These are phyloP conservation scores for Cirrhinus mrigala DNA, from an alignment of 2,797 vertebrate species.

Conservation along the genomic window DNA sequence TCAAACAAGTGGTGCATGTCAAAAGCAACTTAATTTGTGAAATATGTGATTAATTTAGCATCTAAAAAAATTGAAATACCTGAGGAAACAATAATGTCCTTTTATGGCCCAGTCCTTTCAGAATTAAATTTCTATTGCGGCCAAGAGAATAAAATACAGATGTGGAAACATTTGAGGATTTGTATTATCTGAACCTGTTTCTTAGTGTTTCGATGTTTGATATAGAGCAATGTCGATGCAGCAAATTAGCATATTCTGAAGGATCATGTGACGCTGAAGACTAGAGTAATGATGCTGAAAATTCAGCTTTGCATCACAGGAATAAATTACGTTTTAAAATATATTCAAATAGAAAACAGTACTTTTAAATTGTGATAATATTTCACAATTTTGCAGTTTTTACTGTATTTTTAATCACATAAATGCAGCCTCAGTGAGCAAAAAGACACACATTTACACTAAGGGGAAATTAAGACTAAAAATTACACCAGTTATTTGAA, in stretches of 20 bases:
- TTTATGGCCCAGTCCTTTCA: background rate
- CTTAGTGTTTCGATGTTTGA: background rate
- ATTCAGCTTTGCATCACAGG: background rate
- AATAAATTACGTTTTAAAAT: background rate
- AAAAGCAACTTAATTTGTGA: conserved; percentile 33
- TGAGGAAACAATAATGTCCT: background rate
- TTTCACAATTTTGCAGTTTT: background rate
- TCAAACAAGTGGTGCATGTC: conserved; percentile 34
- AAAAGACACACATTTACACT: too few relatives aligned
- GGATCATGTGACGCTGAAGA: background rate
- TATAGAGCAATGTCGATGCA: background rate
- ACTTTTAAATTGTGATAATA: background rate
- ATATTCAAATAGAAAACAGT: background rate
- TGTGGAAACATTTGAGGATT: conserved; percentile 8
- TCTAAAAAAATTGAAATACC: background rate
- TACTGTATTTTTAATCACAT: background rate
- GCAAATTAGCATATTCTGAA: background rate
- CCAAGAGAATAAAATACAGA: background rate
- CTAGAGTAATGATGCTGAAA: background rate
- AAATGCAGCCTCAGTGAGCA: background rate
- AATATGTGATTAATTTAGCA: conserved; percentile 38
- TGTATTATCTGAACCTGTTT: background rate
- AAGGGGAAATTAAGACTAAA: too few relatives aligned
- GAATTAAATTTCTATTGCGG: background rate
- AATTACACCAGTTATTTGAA: background rate